Evolutionary conservation across 2,888 invertebrate species (phyloP), one percentile per base, ranked within the genome.

Genomic region (Halictus quadricinctus): DNA sequence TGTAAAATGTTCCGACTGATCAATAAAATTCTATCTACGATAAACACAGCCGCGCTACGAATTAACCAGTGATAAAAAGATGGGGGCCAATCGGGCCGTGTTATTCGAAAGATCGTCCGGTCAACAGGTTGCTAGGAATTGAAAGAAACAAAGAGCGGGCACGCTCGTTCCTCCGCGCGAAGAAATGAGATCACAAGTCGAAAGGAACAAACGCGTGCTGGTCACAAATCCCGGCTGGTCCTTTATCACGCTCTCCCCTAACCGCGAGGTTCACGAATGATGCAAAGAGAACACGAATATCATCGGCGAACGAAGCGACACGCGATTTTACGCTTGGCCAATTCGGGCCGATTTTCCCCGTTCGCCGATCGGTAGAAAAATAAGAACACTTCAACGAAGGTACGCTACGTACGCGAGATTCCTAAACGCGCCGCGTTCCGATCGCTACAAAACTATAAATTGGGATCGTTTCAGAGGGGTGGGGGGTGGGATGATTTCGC

Each of bases 221-320:
- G 50, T 54, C 2, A 21, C 8, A 21, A 73, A 81, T 83, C 80
- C 83, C 80, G 80, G 82, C 76, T 81, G 87, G 66, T 81, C 84
- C 80, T 74, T 86, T 79, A 89, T 93, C 80, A 74, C 84, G 85
- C 80, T 91, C 91, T 92, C 93, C 95, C 95, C 48, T n/a, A 69
- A 77, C 50, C 76, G 64, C 82, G 78, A 69, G 69, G 64, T 75
- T 75, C 58, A 79, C 36, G 81, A 70, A 79, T 79, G 60, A 73
- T 10, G n/a, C 54, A n/a, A 54, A 81, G 69, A 81, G 83, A 79
- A 54, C 76, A 84, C 72, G 74, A 79, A 79, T 5, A 36, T 21
- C 73, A 41, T 84, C 72, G 75, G 69, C 80, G 79, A 79, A 83
- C 80, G 77, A 79, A 54, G 72, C 21, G 25, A 13, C 60, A 2